Base-by-base conservation (phyloP, 2,797 vertebrate species). In the Neosilurus mollespiculum region DNA sequence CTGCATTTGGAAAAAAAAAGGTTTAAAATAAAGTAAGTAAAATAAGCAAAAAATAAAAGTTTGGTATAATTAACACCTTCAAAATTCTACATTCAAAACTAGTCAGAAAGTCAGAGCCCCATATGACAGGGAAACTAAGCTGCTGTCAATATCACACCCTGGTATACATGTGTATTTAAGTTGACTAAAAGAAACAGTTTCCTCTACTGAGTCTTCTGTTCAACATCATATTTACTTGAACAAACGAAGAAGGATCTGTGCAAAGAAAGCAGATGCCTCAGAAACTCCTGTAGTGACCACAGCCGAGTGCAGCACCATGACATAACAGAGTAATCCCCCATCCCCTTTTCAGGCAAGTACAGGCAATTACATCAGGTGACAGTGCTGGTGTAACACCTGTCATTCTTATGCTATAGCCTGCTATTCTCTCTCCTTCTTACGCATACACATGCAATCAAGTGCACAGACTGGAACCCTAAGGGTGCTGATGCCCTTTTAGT, bases 321-420 rank as follows among this genome's bases (percentile, higher is more conserved):
- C 24, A 59, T 20, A 30, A 75, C 43, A 6, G 26, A 59, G 37
- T 62, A 26, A 65, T 30, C 10, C 70, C 22, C n/a, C 20, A 43
- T 8, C 37, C n/a, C 15, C 43, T 64, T 26, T 65, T 65, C 34
- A 76, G 30, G 18, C 66, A 65, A 80, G 5, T 49, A 54, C 56
- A 78, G 66, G 69, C 73, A 83, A 84, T 82, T 76, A 84, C 80
- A 88, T 65, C 26, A 81, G 71, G 30, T 90, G 87, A 87, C 70
- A 70, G 83, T 72, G 65, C 78, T 53, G 34, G 84, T 87, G 83
- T 43, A 90, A 93, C 92, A 93, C 91, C 92, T 92, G 91, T 87
- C 64, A 89, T 82, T 83, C 84, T 87, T 89, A 86, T 90, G 89
- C 86, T 34, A 75, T 58, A 81, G 62, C 65, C 76, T 26, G 59